phyloP scores from a whole-genome alignment of 2,888 invertebrate species.

The Drosophila nr. fundita region DNA sequence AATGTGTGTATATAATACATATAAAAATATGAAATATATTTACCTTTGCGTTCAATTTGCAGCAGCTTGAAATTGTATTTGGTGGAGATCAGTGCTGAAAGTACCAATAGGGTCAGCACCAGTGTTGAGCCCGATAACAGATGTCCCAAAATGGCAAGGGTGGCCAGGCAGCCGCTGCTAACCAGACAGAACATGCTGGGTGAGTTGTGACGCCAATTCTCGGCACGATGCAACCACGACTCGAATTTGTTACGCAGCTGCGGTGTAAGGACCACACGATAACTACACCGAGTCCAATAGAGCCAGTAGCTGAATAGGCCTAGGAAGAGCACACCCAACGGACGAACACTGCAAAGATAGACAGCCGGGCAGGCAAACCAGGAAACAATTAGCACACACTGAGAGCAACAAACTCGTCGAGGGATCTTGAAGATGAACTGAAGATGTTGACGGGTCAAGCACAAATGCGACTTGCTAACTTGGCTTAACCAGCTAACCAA shows the following conservation, averaged over 20 bases:
- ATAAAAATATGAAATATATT: conserved; percentile 12
- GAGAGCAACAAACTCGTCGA: neutral
- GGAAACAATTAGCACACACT: conserved; percentile 5
- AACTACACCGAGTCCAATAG: conserved; percentile 77
- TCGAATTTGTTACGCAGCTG: conserved; percentile 71
- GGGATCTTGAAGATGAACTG: conserved; percentile 36
- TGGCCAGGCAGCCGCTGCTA: conserved; percentile 64
- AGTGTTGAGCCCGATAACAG: conserved; percentile 82
- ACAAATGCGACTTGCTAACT: conserved; percentile 47
- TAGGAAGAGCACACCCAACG: conserved; percentile 81
- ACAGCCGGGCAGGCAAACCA: neutral
- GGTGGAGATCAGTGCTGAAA: conserved; percentile 79
- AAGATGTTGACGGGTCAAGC: conserved; percentile 24
- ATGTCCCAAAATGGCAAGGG: conserved; percentile 82
- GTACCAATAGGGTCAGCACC: conserved; percentile 75
- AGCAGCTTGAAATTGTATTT: conserved; percentile 82
- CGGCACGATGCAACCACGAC: conserved; percentile 55
- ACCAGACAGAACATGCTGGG: conserved; percentile 80
- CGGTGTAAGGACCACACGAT: conserved; percentile 80
- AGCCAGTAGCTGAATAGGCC: conserved; percentile 80
- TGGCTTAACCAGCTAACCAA: conserved; percentile 1
- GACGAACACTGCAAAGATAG: conserved; percentile 78
- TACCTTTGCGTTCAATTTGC: conserved; percentile 80
- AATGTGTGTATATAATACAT: neutral
- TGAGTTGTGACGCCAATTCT: conserved; percentile 70